These are phyloP conservation scores for Hyposmocoma kahamanoa DNA, from an alignment of 1,140 invertebrate species.

Conservation along the genomic window DNA sequence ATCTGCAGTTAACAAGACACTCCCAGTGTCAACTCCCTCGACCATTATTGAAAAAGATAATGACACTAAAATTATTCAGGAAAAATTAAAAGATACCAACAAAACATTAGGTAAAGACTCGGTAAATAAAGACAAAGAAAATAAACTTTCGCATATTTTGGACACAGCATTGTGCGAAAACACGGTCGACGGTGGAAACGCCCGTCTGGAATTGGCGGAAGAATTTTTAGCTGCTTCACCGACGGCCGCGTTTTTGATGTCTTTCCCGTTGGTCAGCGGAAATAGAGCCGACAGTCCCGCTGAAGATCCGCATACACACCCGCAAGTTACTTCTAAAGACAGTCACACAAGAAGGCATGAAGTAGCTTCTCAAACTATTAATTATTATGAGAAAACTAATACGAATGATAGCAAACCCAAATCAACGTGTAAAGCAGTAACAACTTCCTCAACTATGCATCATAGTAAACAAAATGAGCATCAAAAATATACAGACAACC, in stretches of 20 bases:
- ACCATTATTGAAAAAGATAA: constrained; percentile 20
- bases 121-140: constrained; percentile 55
- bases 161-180: constrained; percentile 70
- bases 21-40: too few species aligned
- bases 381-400: constrained; percentile 49
- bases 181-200: constrained; percentile 72
- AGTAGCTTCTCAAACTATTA: constrained; percentile 21
- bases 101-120: constrained; percentile 16
- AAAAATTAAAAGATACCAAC: constrained; percentile 24
- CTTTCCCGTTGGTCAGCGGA: constrained; percentile 80
- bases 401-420: constrained; percentile 35
- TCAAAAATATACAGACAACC: constrained; percentile 35
- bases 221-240: constrained; percentile 85
- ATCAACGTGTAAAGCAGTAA: constrained; percentile 29
- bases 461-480: constrained; percentile 32
- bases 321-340: constrained; percentile 33
- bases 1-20: too few species aligned
- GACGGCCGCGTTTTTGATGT: constrained; percentile 83
- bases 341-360: constrained; percentile 36
- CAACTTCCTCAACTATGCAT: too few species aligned
- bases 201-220: constrained; percentile 81
- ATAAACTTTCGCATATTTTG: constrained; percentile 62
- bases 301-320: constrained; percentile 39
- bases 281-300: constrained; percentile 68
- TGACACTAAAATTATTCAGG: constrained; percentile 21